Evolutionary conservation across 2,888 invertebrate genomes (phyloP).

Genomic region (Pachycephus smyrnensis): DNA sequence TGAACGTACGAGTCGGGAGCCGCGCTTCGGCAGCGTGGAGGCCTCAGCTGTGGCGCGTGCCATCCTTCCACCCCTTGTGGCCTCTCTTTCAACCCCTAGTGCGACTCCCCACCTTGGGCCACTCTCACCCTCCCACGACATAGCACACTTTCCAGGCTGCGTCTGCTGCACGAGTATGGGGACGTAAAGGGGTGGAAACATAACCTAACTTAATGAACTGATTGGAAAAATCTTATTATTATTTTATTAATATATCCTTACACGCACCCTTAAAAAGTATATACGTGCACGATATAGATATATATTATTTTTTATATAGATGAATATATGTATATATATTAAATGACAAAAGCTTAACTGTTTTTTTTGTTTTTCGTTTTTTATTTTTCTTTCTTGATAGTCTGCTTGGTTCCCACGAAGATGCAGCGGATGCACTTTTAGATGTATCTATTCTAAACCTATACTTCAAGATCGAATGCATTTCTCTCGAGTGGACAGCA

Average conservation of each 20-base stretch:
- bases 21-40: constrained; percentile 35
- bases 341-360: neutral
- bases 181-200: neutral
- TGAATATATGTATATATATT: too few species aligned
- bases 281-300: too few species aligned
- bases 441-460: neutral
- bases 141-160: neutral
- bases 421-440: neutral
- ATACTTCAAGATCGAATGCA: neutral
- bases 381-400: neutral
- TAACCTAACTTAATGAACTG: neutral
- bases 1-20: neutral
- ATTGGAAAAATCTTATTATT: neutral
- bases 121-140: neutral
- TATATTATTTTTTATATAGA: too few species aligned
- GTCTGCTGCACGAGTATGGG: neutral
- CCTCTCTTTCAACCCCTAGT: constrained; percentile 7
- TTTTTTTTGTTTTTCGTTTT: neutral
- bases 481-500: neutral
- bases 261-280: neutral
- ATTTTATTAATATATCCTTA: neutral
- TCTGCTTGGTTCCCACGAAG: neutral
- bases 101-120: neutral
- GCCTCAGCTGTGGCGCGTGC: constrained; percentile 43
- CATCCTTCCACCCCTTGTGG: constrained; percentile 32